phyloP scores from a whole-genome alignment of 1,140 invertebrate species.

The Cydia amplana region DNA sequence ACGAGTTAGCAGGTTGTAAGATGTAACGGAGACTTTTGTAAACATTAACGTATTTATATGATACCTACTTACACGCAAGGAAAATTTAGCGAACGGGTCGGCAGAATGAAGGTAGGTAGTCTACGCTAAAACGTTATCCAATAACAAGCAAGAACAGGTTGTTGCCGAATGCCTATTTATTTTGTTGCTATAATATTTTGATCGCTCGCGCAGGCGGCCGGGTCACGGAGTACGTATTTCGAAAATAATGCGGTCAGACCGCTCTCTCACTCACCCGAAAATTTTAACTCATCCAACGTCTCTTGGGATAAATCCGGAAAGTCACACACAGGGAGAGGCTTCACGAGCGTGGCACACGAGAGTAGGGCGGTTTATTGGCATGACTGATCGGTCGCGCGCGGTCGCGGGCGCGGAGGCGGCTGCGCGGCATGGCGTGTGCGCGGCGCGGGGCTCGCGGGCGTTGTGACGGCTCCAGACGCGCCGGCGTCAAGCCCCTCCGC shows the following conservation, averaged over 20 bases:
- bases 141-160: constrained; percentile 34
- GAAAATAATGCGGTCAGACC: constrained; percentile 79
- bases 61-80: neutral
- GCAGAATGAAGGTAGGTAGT: constrained; percentile 7
- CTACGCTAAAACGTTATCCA: constrained; percentile 22
- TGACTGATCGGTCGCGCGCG: constrained; percentile 55
- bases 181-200: constrained; percentile 75
- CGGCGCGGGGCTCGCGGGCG: constrained; percentile 55
- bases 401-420: constrained; percentile 57
- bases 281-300: constrained; percentile 77
- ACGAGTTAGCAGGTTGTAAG: constrained; percentile 16
- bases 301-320: constrained; percentile 67
- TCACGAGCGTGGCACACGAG: constrained; percentile 71
- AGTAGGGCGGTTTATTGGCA: constrained; percentile 65
- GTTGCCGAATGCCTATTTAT: constrained; percentile 52
- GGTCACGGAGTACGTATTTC: constrained; percentile 75
- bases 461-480: constrained; percentile 67
- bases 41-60: constrained; percentile 4
- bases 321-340: constrained; percentile 48
- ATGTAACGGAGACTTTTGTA: constrained; percentile 21
- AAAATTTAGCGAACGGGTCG: constrained; percentile 17
- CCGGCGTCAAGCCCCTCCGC: constrained; percentile 54
- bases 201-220: constrained; percentile 67
- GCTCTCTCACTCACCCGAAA: constrained; percentile 77
- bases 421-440: constrained; percentile 53